These are phyloP conservation scores for Enteromius thamalakanensis DNA, from an alignment of 2,797 vertebrate genomes.

Conservation along the genomic window DNA sequence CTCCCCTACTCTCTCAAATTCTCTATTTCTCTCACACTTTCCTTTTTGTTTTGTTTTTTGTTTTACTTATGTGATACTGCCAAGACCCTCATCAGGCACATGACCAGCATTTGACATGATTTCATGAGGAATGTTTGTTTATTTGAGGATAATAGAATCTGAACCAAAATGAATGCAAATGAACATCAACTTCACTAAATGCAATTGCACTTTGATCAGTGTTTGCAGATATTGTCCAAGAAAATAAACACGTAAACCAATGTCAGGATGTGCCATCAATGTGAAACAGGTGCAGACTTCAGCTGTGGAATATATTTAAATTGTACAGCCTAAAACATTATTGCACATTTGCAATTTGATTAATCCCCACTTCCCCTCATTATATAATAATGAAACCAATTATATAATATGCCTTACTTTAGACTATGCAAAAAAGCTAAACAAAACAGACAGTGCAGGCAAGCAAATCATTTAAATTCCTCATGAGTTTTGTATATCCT, in stretches of 20 bases:
- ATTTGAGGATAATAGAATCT: slow-evolving; percentile 23
- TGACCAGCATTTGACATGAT: slow-evolving; percentile 20
- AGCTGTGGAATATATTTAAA: slow-evolving; percentile 9
- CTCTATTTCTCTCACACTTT: background rate
- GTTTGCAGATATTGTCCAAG: background rate
- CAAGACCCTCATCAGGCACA: background rate
- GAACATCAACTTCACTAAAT: background rate
- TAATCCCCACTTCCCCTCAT: background rate
- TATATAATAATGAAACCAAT: slow-evolving; percentile 17
- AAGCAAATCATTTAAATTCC: background rate
- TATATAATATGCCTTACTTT: slow-evolving; percentile 10
- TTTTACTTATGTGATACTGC: background rate
- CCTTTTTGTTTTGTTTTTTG: background rate
- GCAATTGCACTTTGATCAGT: background rate
- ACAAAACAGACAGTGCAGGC: background rate
- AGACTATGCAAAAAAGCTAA: background rate
- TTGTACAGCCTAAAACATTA: background rate
- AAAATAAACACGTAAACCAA: slow-evolving; percentile 6
- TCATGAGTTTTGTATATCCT: background rate
- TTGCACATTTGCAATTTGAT: slow-evolving; percentile 2
- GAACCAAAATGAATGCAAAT: slow-evolving; percentile 14
- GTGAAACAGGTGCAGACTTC: slow-evolving; percentile 2
- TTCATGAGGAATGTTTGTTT: slow-evolving; percentile 22
- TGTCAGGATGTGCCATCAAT: background rate
- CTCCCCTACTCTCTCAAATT: background rate